Evolutionary conservation across 2,888 invertebrate genomes (phyloP).

Genomic region (Lithophane semibrunnea): DNA sequence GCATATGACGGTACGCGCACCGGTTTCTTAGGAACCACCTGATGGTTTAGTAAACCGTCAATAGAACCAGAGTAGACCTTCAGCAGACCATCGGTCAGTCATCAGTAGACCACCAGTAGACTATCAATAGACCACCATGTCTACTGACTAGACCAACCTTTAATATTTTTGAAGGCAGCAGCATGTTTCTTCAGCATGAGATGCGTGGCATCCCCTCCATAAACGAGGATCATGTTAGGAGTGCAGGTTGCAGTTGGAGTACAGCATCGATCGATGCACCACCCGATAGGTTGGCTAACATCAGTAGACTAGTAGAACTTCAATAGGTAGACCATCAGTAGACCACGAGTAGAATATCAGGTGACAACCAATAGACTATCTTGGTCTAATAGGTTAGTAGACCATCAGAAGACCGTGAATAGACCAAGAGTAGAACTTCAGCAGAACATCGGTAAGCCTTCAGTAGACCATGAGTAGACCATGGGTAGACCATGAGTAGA

Average conservation of each 20-base stretch:
- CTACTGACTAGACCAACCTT: slow-evolving; percentile 81
- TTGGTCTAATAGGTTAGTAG: neutral
- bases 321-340: too few species aligned
- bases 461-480: neutral
- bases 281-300: slow-evolving; percentile 94
- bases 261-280: slow-evolving; percentile 98
- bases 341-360: too few species aligned
- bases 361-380: too few species aligned
- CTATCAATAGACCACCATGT: too few species aligned
- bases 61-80: neutral
- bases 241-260: slow-evolving; percentile 98
- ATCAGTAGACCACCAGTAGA: too few species aligned
- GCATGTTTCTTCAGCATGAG: slow-evolving; percentile 98
- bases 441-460: neutral
- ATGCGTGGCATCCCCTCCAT: slow-evolving; percentile 99
- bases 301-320: too few species aligned
- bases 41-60: neutral
- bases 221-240: slow-evolving; percentile 99
- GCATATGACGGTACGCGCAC: too few species aligned
- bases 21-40: too few species aligned
- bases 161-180: slow-evolving; percentile 97
- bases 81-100: too few species aligned
- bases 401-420: neutral
- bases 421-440: neutral
- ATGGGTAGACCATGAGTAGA: neutral